Evolutionary conservation across 1,140 invertebrate genomes (phyloP).

Genomic region (Eueides isabella): DNA sequence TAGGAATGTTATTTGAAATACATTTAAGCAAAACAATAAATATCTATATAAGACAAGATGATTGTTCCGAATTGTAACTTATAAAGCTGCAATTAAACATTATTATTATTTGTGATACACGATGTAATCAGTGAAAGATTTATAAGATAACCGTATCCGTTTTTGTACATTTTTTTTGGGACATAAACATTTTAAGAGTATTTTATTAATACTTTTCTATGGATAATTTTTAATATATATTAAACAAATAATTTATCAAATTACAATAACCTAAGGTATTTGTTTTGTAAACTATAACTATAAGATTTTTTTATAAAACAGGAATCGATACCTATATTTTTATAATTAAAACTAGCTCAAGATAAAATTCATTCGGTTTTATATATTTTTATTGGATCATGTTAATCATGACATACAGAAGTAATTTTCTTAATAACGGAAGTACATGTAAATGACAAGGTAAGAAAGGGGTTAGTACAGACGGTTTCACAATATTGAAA

Average conservation of each 20-base stretch:
- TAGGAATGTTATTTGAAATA: background rate
- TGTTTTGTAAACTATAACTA: too few species aligned
- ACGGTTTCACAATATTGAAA: constrained; percentile 66
- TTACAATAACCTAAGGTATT: too few species aligned
- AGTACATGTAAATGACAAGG: constrained; percentile 28
- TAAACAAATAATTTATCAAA: too few species aligned
- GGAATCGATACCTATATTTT: too few species aligned
- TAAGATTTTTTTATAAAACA: too few species aligned
- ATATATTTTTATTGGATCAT: background rate
- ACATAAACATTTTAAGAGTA: constrained; percentile 1
- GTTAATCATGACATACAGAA: background rate
- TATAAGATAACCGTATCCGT: constrained; percentile 58
- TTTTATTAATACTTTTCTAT: background rate
- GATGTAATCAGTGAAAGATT: constrained; percentile 75
- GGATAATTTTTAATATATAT: background rate
- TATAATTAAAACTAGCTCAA: too few species aligned
- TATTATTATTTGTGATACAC: constrained; percentile 69
- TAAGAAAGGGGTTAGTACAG: constrained; percentile 37
- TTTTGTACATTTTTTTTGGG: constrained; percentile 44
- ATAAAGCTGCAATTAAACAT: constrained; percentile 69
- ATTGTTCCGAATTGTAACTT: constrained; percentile 56
- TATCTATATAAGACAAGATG: background rate
- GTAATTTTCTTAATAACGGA: constrained; percentile 15
- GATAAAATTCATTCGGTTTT: background rate
- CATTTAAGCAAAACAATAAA: background rate